Percentiles rank a stretch among this genome's conserved stretches.
Conservation (phyloP, 2,797 vertebrate genomes). For the Momotus momota region DNA sequence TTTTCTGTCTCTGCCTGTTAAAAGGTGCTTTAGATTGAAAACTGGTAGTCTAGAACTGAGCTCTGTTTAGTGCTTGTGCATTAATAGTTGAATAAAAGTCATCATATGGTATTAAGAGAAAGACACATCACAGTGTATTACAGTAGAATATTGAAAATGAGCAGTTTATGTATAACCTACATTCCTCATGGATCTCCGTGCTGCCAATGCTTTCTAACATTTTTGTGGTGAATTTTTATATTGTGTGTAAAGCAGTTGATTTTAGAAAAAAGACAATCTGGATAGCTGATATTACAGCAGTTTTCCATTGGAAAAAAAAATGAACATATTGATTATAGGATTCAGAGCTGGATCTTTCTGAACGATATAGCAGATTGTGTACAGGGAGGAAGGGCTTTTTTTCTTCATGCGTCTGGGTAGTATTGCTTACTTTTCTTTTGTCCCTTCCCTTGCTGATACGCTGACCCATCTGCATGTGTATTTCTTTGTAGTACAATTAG, state of each 20-base stretch:
- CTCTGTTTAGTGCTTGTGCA: neutral
- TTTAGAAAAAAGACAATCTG: neutral
- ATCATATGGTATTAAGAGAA: neutral
- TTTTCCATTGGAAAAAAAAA: neutral
- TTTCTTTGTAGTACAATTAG: neutral
- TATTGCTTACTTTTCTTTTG: neutral
- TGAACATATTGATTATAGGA: neutral
- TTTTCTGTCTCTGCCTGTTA: neutral
- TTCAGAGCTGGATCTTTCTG: neutral
- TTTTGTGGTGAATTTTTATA: neutral
- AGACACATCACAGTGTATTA: neutral
- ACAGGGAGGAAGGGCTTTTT: neutral
- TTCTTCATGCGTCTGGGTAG: neutral
- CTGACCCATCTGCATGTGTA: neutral
- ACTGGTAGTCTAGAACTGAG: neutral
- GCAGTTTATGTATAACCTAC: neutral
- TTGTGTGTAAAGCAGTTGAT: neutral
- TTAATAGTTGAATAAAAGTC: neutral
- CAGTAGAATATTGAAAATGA: neutral
- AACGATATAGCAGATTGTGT: neutral
- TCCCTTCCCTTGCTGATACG: neutral
- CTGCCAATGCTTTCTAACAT: neutral
- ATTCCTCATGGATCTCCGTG: neutral
- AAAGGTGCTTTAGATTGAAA: neutral
- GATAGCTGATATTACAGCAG: neutral